Evolutionary conservation across 2,888 invertebrate genomes (phyloP), one percentile per base, ranked within the genome.

Genomic region (Druceiella hillmani): DNA sequence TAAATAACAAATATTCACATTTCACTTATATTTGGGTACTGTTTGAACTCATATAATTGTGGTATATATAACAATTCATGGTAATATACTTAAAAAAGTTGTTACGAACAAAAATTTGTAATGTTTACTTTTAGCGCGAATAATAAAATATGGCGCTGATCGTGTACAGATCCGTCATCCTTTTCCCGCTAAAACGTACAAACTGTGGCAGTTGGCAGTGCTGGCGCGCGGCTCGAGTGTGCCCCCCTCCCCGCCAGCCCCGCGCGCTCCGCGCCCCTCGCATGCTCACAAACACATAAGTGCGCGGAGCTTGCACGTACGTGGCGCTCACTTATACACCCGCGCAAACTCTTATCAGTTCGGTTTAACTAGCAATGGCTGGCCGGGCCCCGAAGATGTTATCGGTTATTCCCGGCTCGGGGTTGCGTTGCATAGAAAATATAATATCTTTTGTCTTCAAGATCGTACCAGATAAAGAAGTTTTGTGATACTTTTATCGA

Each of bases 391-490:
- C n/a, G n/a, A 61, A 64, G 69, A 68, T 69, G 57, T 55, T 69
- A 69, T 69, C 69, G 59, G 35, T 15, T 3, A 16, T 50, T n/a
- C 50, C 57, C 57, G 58, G 65, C 67, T 63, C 68, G 70, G 68
- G 69, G 70, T 68, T 67, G 69, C 68, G 67, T 66, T 69, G 70
- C 70, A 70, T 69, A 68, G 67, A 66, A 66, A 70, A n/a, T n/a
- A n/a, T n/a, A n/a, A n/a, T n/a, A n/a, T n/a, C n/a, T n/a, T n/a
- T n/a, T n/a, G n/a, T n/a, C n/a, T n/a, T n/a, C n/a, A n/a, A n/a
- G n/a, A n/a, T n/a, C n/a, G n/a, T n/a, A n/a, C n/a, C n/a, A n/a
- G n/a, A n/a, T n/a, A n/a, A n/a, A n/a, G n/a, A n/a, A n/a, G n/a
- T n/a, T n/a, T n/a, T n/a, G n/a, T n/a, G n/a, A 44, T n/a, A n/a